Evolutionary conservation across 1,140 invertebrate species (phyloP), one percentile per base, ranked within the genome.

Genomic region (Chrysomallon squamiferum): DNA sequence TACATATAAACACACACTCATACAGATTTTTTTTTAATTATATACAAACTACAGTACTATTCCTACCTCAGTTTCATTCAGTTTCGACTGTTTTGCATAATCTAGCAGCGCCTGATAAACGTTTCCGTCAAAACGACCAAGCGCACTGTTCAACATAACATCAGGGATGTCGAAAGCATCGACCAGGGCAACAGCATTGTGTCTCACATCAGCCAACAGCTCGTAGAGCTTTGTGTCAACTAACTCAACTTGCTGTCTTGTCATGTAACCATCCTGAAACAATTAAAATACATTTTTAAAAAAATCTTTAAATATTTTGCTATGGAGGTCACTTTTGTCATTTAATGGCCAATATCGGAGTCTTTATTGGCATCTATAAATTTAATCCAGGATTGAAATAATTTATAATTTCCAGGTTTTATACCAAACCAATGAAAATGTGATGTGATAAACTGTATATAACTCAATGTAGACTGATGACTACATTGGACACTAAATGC

Each of bases 131-230:
- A 92, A 95, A 11, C 92, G 89, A 1, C 96, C 95, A 2, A 97
- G 83, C 0, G 93, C 90, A 15, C 95, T 97, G 25, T 88, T 86
- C 11, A 97, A 84, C 45, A 95, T 89, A 71, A 91, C 89, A 82
- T 97, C 95, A 35, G 90, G 88, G 49, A 95, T 89, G 84, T 96
- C 94, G 76, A 97, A 98, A 4, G 93, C 90, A 83, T 98, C 95
- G 0, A 97, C 95, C 13, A 97, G 86, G 6, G 91, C 90, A 0
- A 98, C 91, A 20, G 93, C 94, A 86, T 97, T 94, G 3, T 92
- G 92, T 65, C 95, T 89, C 30, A 98, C 88, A 1, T 86, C 78
- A 3, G 82, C 80, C 33, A 97, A 84, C 25, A 93, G 85, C 22
- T 89, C 88, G 72, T 93, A 90, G 41, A 95, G 82, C 54, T 90